Percentiles rank a stretch among this genome's conserved stretches.
Conservation (phyloP, 1,140 invertebrate genomes). For the Hypsibius dujardini region DNA sequence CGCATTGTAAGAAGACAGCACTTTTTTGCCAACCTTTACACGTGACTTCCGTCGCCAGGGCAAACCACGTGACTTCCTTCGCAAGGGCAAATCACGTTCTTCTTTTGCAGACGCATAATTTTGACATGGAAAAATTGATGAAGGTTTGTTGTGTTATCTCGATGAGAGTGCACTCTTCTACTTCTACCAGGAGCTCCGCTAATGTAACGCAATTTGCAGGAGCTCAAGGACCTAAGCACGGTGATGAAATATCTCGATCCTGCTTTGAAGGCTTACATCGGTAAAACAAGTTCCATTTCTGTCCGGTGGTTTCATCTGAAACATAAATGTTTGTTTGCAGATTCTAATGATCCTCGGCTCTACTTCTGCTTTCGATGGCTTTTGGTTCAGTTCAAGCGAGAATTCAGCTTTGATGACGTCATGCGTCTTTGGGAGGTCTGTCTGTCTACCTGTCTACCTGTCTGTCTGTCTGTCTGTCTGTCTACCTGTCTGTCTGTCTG, state of each 20-base stretch:
- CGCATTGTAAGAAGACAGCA: conserved; percentile 48
- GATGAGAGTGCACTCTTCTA: too few relatives aligned
- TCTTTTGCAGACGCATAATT: conserved; percentile 46
- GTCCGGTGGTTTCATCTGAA: conserved; percentile 1
- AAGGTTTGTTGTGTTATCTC: conserved; percentile 39
- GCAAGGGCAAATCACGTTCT: background rate
- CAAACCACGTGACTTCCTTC: too few relatives aligned
- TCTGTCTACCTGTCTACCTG: conserved; percentile 32
- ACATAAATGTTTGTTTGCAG: conserved; percentile 34
- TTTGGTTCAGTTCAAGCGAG: conserved; percentile 44
- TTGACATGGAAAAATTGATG: conserved; percentile 94
- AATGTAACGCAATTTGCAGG: background rate
- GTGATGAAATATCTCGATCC: conserved; percentile 22
- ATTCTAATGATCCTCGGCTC: conserved; percentile 86
- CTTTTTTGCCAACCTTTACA: too few relatives aligned
- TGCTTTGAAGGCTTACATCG: conserved; percentile 19
- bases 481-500: too few relatives aligned
- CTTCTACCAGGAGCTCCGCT: too few relatives aligned
- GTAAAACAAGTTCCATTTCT: background rate
- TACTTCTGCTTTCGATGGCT: conserved; percentile 90
- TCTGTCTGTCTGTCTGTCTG: too few relatives aligned
- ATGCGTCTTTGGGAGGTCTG: conserved; percentile 14
- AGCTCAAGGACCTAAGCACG: background rate
- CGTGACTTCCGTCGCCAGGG: too few relatives aligned
- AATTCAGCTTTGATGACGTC: conserved; percentile 33